A percentile compares a stretch with the other conserved stretches of the same genome.
Evolutionary conservation across 2,888 invertebrate species (phyloP).

Genomic region (Heliothis peltigera): DNA sequence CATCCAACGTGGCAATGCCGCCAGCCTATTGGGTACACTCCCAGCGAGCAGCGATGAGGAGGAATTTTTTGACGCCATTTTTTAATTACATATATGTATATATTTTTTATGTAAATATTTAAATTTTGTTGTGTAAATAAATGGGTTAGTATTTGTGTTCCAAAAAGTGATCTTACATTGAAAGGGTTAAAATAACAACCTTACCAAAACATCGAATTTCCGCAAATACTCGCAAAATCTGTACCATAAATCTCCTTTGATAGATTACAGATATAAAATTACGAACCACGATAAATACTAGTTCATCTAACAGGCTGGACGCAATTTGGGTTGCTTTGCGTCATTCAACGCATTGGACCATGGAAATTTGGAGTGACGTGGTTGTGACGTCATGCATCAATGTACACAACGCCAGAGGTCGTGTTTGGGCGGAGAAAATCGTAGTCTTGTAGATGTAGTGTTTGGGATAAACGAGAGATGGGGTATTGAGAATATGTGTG

Average conservation of each 20-base stretch:
- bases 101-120: no score
- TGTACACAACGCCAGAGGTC: slow-evolving; percentile 32
- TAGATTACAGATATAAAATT: slow-evolving; percentile 55
- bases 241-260: slow-evolving; percentile 53
- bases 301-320: slow-evolving; percentile 50
- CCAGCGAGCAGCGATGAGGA: no score
- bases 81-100: no score
- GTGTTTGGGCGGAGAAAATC: slow-evolving; percentile 40
- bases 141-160: no score
- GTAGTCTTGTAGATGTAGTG: slow-evolving; percentile 33
- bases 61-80: no score
- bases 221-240: slow-evolving; percentile 33
- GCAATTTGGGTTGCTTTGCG: slow-evolving; percentile 42
- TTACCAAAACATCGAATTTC: slow-evolving; percentile 34
- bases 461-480: slow-evolving; percentile 19
- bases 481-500: slow-evolving; percentile 3
- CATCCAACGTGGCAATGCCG: no score
- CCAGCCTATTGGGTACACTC: no score
- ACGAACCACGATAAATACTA: slow-evolving; percentile 42
- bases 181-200: slow-evolving; percentile 24
- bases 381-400: slow-evolving; percentile 52
- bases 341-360: slow-evolving; percentile 48
- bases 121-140: no score
- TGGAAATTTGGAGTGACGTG: slow-evolving; percentile 46
- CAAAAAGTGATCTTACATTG: not conserved